Conservation (phyloP, 2,888 invertebrate species). For the Lasioglossum morio region DNA sequence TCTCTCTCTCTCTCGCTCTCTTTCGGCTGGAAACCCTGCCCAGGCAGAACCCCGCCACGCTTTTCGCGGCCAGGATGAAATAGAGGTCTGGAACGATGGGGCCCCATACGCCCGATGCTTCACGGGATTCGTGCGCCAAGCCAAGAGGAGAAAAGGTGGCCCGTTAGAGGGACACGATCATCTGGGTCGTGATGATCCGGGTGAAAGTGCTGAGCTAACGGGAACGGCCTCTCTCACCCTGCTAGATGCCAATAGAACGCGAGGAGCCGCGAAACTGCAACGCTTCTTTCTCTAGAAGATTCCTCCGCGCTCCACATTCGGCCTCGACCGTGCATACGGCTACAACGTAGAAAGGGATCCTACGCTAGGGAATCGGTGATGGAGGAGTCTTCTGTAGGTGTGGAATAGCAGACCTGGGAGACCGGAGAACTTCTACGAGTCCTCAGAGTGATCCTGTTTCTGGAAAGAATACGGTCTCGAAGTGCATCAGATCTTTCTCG, state of each 20-base stretch:
- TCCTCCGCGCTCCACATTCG: constrained; percentile 24
- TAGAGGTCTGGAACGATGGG: constrained; percentile 24
- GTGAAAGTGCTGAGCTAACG: constrained; percentile 73
- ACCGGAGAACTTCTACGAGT: not conserved
- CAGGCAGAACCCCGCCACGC: constrained; percentile 30
- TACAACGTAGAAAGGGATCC: not conserved
- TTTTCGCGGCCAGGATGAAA: constrained; percentile 48
- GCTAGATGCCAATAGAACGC: constrained; percentile 57
- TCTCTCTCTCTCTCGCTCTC: too few species aligned
- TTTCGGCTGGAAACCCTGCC: constrained; percentile 45
- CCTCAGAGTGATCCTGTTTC: not conserved
- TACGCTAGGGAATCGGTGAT: not conserved
- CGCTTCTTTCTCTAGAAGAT: constrained; percentile 15
- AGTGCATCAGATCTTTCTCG: not conserved
- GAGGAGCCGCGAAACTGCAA: constrained; percentile 18
- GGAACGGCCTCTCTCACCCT: constrained; percentile 64
- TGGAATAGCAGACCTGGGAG: not conserved
- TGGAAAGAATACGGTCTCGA: not conserved
- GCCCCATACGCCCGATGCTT: not conserved
- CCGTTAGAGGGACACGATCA: constrained; percentile 72
- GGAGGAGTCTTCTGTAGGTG: not conserved
- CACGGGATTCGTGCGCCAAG: constrained; percentile 35
- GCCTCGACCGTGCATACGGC: not conserved
- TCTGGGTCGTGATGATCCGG: constrained; percentile 75
- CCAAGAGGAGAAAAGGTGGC: constrained; percentile 42